These are phyloP conservation scores for Mormyrus lacerda DNA, from an alignment of 2,113 vertebrate genomes.

Conservation along the genomic window DNA sequence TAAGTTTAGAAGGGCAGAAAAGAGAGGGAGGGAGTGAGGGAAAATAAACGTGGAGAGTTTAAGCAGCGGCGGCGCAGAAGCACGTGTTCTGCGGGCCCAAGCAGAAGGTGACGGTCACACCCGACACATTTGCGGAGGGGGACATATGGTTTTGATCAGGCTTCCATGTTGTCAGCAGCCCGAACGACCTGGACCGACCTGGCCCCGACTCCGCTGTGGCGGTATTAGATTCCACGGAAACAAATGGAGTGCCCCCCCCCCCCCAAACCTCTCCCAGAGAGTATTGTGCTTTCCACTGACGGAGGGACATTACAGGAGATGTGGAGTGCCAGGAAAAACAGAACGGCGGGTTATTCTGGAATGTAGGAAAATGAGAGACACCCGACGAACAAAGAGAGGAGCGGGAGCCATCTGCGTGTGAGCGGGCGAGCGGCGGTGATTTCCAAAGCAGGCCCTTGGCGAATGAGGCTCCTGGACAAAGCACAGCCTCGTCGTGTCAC, in stretches of 20 bases:
- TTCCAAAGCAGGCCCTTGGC: background rate
- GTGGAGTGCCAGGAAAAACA: slow-evolving; percentile 51
- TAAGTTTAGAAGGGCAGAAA: slow-evolving; percentile 8
- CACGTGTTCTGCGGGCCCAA: slow-evolving; percentile 38
- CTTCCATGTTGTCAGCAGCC: slow-evolving; percentile 51
- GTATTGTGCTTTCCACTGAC: slow-evolving; percentile 48
- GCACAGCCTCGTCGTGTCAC: background rate
- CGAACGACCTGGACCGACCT: slow-evolving; percentile 40
- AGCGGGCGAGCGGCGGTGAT: slow-evolving; percentile 15
- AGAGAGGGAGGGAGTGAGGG: slow-evolving; percentile 4
- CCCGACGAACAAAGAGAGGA: slow-evolving; percentile 43
- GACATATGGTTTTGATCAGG: slow-evolving; percentile 65
- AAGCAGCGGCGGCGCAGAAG: slow-evolving; percentile 55
- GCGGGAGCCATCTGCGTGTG: slow-evolving; percentile 19
- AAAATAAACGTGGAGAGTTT: slow-evolving; percentile 41
- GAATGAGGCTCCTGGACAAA: background rate
- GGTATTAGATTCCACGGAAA: slow-evolving; percentile 55
- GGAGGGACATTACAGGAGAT: slow-evolving; percentile 41
- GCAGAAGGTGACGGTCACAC: slow-evolving; percentile 47
- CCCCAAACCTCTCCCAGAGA: slow-evolving; percentile 43
- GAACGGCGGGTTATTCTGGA: slow-evolving; percentile 41
- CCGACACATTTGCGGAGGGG: slow-evolving; percentile 48
- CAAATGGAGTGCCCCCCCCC: slow-evolving; percentile 46
- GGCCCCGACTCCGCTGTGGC: slow-evolving; percentile 44
- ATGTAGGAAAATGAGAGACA: slow-evolving; percentile 44